Percentiles rank a stretch among this genome's conserved stretches.
Conservation (phyloP, 2,797 vertebrate species). For the Eutrigla gurnardus region DNA sequence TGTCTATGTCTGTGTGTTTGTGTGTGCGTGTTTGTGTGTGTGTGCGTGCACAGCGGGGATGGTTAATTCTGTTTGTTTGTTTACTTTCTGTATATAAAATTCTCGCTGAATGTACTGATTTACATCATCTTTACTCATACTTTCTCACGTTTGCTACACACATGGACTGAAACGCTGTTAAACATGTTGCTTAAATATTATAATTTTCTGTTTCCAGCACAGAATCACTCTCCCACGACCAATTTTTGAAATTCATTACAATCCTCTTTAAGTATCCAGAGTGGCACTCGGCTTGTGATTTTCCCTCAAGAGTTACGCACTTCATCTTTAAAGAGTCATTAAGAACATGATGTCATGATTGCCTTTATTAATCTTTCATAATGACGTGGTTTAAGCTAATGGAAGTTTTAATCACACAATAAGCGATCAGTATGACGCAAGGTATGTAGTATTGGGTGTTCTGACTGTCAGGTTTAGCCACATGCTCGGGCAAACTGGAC, state of each 20-base stretch:
- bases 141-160: background rate
- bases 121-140: background rate
- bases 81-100: background rate
- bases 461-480: background rate
- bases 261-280: constrained; percentile 5
- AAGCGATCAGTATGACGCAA: background rate
- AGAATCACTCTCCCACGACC: constrained; percentile 12
- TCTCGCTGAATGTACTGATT: background rate
- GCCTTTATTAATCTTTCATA: constrained; percentile 17
- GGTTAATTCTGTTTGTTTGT: constrained; percentile 25
- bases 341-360: constrained; percentile 16
- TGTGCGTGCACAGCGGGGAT: constrained; percentile 4
- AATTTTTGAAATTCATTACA: constrained; percentile 23
- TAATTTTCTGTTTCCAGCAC: background rate
- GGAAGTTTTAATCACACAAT: constrained; percentile 14
- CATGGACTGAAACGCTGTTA: background rate
- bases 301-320: constrained; percentile 10
- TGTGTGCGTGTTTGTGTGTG: constrained; percentile 19
- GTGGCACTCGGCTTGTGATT: background rate
- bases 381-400: constrained; percentile 23
- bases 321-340: constrained; percentile 36
- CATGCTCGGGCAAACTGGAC: background rate
- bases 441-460: background rate
- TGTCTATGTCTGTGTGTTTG: constrained; percentile 22
- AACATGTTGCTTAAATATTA: constrained; percentile 9